Conservation (phyloP, 2,888 invertebrate species). For the Tetragnatha montana region DNA sequence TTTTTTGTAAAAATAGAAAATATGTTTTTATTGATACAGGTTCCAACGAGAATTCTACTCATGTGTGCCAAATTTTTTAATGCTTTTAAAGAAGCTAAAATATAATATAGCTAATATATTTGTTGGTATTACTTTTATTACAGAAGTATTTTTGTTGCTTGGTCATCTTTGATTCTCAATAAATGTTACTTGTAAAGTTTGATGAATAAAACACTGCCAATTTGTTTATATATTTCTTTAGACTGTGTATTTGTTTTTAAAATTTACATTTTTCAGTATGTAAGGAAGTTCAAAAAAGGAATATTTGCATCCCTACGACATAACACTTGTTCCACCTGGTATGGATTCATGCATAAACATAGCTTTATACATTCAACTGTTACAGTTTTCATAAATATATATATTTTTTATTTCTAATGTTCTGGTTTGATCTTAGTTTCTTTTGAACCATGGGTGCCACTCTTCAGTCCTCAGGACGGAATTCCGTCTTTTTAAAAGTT, state of each 20-base stretch:
- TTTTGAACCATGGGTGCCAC: no score
- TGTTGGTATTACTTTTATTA: background rate
- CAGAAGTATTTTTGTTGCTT: background rate
- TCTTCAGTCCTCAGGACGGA: no score
- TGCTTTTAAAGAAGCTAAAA: background rate
- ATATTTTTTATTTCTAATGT: no score
- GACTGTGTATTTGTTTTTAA: background rate
- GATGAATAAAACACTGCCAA: constrained; percentile 44
- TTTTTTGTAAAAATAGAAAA: background rate
- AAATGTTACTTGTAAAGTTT: constrained; percentile 18
- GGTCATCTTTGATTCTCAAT: background rate
- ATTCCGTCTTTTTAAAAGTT: no score
- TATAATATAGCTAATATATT: background rate
- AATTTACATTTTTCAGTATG: no score
- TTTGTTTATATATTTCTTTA: background rate
- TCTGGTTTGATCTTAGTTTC: no score
- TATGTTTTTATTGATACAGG: background rate
- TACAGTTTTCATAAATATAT: no score
- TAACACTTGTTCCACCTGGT: no score
- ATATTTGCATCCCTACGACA: no score
- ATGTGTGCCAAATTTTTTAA: constrained; percentile 5
- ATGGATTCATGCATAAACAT: no score
- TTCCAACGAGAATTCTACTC: background rate
- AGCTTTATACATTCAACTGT: no score
- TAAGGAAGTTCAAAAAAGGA: no score